Percentiles rank a stretch among this genome's conserved stretches.
Evolutionary conservation across 1,140 invertebrate genomes (phyloP).

Genomic region (Lordiphosa collinella): DNA sequence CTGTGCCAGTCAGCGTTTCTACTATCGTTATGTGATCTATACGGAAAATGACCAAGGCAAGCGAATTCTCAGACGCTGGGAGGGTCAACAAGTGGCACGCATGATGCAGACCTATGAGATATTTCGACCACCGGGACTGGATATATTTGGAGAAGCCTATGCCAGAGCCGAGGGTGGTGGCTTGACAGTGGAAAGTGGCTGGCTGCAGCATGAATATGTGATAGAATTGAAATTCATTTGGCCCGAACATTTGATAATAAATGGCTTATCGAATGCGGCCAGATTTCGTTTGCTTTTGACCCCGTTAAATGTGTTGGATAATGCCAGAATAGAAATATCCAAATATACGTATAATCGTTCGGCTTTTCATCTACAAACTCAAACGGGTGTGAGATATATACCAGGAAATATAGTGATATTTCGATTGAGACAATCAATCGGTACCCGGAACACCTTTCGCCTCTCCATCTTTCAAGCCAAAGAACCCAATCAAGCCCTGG

Average conservation of each 20-base stretch:
- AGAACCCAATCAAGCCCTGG: conserved; percentile 80
- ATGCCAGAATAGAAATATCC: conserved; percentile 48
- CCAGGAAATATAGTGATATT: conserved; percentile 48
- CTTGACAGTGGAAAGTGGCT: conserved; percentile 82
- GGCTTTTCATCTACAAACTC: conserved; percentile 32
- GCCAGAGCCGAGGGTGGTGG: conserved; percentile 82
- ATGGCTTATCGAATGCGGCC: not conserved
- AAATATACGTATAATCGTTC: conserved; percentile 54
- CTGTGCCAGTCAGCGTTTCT: conserved; percentile 84
- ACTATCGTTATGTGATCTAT: conserved; percentile 91
- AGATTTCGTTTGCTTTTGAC: conserved; percentile 38
- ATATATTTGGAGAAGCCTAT: conserved; percentile 83
- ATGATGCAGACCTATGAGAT: conserved; percentile 78
- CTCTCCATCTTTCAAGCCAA: conserved; percentile 32
- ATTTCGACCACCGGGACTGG: conserved; percentile 78
- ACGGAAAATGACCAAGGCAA: conserved; percentile 81
- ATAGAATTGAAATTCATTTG: conserved; percentile 89
- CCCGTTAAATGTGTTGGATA: conserved; percentile 36
- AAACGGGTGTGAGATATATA: conserved; percentile 36
- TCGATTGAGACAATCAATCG: conserved; percentile 46
- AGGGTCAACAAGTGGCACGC: conserved; percentile 85
- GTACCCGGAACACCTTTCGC: conserved; percentile 34
- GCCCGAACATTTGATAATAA: conserved; percentile 43
- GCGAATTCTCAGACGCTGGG: conserved; percentile 88
- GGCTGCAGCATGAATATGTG: conserved; percentile 88